Evolutionary conservation across 1,140 invertebrate genomes (phyloP), one percentile per base, ranked within the genome.

Genomic region (Temnothorax nylanderi): DNA sequence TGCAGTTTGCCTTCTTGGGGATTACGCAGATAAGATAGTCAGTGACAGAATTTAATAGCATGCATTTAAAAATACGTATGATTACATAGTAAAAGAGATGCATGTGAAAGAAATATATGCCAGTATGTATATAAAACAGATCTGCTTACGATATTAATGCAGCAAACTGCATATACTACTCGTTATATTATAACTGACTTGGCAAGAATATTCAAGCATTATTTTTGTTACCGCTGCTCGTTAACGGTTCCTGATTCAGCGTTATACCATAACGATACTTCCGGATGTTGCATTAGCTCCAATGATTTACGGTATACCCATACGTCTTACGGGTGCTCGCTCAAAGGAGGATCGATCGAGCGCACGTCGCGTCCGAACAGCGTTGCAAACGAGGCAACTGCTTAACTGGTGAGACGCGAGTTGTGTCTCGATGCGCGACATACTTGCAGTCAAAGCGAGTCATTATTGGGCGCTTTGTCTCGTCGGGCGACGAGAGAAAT

Each of bases 381-480:
- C 37, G 49, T 81, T 44, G 69, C 71, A 75, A 82, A 74, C 69
- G 80, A 84, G 80, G 69, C 54, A 58, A 82, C 67, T 82, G 54
- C 11, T 82, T 72, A 74, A 47, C 67, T 26, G 80, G 80, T 34
- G 71, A 18, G 18, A 47, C 37, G 54, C 32, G 54, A 84, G 54
- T 75, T 60, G 78, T 44, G 37, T 65, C 16, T 56, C 69, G 72
- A 72, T 41, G 51, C n/a, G 67, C 69, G 54, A 82, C 69, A 84
- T 75, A 74, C 69, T 84, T 84, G 80, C 18, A 75, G 69, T 62
- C 80, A 75, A 84, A 84, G 69, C 47, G 54, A 75, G 26, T 84
- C 80, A 75, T 84, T 84, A 84, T 75, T 49, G 69, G n/a, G 62
- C 26, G 54, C 80, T 84, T 84, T 84, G 80, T 82, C 80, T 58